phyloP scores from a whole-genome alignment of 2,888 invertebrate genomes.

The Podabrus alpinus region DNA sequence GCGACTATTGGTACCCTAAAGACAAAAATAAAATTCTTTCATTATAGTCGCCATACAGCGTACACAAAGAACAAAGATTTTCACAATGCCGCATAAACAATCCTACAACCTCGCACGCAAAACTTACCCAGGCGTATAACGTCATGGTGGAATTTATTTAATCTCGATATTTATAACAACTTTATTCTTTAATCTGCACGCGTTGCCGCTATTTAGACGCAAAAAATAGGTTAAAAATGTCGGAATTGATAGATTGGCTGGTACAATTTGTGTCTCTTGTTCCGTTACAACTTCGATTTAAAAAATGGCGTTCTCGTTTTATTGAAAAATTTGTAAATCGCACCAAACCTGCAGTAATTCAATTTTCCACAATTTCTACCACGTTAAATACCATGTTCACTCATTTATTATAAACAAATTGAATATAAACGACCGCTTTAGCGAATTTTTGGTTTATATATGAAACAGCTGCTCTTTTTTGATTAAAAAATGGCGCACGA shows the following conservation, averaged over 20 bases:
- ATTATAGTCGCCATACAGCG: background rate
- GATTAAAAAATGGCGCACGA: background rate
- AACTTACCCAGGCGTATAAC: constrained; percentile 51
- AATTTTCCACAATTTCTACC: background rate
- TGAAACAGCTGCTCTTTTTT: background rate
- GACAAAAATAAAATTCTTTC: constrained; percentile 9
- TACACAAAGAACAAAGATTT: background rate
- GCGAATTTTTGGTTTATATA: background rate
- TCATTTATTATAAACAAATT: background rate
- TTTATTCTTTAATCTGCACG: constrained; percentile 12
- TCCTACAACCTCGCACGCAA: background rate
- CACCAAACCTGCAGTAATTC: background rate
- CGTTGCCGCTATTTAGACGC: constrained; percentile 19
- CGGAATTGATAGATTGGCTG: constrained; percentile 11
- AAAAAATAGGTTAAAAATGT: constrained; percentile 28
- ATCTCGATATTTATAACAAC: background rate
- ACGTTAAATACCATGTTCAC: background rate
- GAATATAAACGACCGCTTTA: background rate
- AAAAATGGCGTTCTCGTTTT: background rate
- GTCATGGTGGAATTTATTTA: constrained; percentile 40
- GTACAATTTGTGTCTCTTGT: background rate
- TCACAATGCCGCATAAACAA: background rate
- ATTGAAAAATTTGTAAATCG: background rate
- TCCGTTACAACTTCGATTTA: background rate
- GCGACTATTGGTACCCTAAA: constrained; percentile 83